Percentiles rank a stretch among this genome's conserved stretches.
These are phyloP conservation scores for Boulengeromyrus knoepffleri DNA, from an alignment of 2,113 vertebrate species.

Conservation along the genomic window DNA sequence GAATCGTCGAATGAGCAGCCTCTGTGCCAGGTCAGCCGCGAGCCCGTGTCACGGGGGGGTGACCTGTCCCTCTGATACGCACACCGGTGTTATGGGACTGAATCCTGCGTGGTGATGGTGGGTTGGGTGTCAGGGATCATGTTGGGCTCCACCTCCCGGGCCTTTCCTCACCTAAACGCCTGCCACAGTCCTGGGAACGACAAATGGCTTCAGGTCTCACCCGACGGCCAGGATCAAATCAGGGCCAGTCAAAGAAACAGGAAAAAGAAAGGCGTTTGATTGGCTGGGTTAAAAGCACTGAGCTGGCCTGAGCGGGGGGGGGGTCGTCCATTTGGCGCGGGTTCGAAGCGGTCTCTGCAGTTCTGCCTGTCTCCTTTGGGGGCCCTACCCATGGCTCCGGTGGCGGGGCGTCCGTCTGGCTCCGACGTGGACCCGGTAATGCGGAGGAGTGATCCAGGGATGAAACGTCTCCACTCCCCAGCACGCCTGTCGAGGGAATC, in stretches of 20 bases:
- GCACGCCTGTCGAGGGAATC: background rate
- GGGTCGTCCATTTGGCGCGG: background rate
- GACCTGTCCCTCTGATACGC: too few species aligned
- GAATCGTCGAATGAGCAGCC: background rate
- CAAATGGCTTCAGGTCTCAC: background rate
- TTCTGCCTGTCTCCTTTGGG: background rate
- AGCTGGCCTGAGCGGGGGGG: background rate
- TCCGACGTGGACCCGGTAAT: background rate
- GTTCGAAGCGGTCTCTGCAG: background rate
- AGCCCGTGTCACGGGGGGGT: background rate
- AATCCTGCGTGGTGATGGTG: background rate
- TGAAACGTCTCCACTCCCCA: background rate
- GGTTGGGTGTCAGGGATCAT: background rate
- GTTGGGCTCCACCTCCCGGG: background rate
- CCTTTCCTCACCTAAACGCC: background rate
- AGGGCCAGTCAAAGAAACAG: background rate
- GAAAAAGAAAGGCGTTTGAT: background rate
- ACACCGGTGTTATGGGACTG: background rate
- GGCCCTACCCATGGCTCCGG: background rate
- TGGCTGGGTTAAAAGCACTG: background rate
- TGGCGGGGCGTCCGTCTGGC: background rate
- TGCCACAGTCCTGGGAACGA: background rate
- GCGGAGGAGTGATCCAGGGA: background rate
- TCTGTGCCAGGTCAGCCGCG: background rate
- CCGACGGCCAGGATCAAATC: background rate